Base-by-base conservation (phyloP, 2,888 invertebrate genomes). In the Erebia aethiops region DNA sequence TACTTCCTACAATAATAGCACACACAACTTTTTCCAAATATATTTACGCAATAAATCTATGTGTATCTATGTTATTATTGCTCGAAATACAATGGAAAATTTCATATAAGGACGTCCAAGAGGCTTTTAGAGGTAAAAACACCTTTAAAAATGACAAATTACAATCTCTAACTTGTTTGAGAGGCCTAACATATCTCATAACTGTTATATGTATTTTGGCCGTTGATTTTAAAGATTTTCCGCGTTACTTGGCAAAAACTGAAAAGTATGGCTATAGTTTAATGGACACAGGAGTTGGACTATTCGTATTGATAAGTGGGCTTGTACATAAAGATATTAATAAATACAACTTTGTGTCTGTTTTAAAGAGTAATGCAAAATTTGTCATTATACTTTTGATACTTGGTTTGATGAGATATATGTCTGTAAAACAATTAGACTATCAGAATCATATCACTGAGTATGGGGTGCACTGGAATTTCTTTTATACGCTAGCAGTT, bases 381-480 rank as follows among this genome's bases (percentile, higher is more conserved):
- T 86, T 91, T 71, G 75, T 90, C 60, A 60, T 77, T 1, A 79
- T 91, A 63, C 80, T 93, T 61, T 13, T 96, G 21, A 66, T 95
- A 0, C 85, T 97, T 57, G 97, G 97, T 0, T 73, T 95, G 1
- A 90, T 90, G 0, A 94, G 97, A 74, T 95, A 94, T 76, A 67
- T 96, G 3, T 86, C 94, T 16, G 84, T 96, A 0, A 95, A 95
- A 79, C 85, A 95, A 57, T 89, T 96, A 1, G 95, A 97, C 77
- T 99, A 99, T 86, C 97, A 97, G 71, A 96, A 97, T 80, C 97
- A 98, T 86, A 95, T 97, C 0, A 95, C 97, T 0, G 99, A 99
- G 86, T 99, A 99, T 93, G 99, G 99, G 0, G 94, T 96, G 0
- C 99, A 99, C 87, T 98, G 99, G 98, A 99, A 99, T 89, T 99